Percentiles rank a stretch among this genome's conserved stretches.
These are phyloP conservation scores for Megaleporinus macrocephalus DNA, from an alignment of 2,113 vertebrate genomes.

Conservation along the genomic window DNA sequence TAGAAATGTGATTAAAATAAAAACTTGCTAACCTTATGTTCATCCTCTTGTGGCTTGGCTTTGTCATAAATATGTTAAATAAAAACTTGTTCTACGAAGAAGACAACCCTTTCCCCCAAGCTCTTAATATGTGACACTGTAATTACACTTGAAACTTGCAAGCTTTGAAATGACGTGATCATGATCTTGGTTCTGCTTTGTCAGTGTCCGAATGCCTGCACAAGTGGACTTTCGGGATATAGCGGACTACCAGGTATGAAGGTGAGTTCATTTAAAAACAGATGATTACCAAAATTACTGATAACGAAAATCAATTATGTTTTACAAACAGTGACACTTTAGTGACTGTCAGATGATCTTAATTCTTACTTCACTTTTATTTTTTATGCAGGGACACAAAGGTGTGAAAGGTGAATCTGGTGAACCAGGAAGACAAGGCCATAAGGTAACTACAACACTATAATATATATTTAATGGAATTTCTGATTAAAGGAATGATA, in stretches of 20 bases:
- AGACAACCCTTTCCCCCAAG: background rate
- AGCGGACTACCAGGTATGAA: slow-evolving; percentile 93
- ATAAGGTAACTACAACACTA: slow-evolving; percentile 83
- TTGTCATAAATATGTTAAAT: background rate
- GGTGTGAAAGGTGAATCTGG: slow-evolving; percentile 93
- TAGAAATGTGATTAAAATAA: no score
- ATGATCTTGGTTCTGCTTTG: slow-evolving; percentile 64
- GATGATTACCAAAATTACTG: no score
- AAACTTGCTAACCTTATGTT: no score
- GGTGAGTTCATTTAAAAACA: slow-evolving; percentile 71
- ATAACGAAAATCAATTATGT: no score
- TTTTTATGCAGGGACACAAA: slow-evolving; percentile 87
- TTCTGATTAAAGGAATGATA: background rate
- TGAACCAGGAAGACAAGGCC: slow-evolving; percentile 96
- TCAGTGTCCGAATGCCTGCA: slow-evolving; percentile 92
- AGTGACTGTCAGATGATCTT: background rate
- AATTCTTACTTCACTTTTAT: background rate
- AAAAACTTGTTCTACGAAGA: no score
- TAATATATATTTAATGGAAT: background rate
- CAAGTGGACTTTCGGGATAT: slow-evolving; percentile 83
- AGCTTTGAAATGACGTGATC: slow-evolving; percentile 59
- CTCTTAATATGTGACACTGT: background rate
- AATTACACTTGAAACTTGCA: background rate
- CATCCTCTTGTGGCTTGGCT: background rate
- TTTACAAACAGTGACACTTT: background rate